Conservation (phyloP, 2,113 vertebrate species). For the Uria lomvia region DNA sequence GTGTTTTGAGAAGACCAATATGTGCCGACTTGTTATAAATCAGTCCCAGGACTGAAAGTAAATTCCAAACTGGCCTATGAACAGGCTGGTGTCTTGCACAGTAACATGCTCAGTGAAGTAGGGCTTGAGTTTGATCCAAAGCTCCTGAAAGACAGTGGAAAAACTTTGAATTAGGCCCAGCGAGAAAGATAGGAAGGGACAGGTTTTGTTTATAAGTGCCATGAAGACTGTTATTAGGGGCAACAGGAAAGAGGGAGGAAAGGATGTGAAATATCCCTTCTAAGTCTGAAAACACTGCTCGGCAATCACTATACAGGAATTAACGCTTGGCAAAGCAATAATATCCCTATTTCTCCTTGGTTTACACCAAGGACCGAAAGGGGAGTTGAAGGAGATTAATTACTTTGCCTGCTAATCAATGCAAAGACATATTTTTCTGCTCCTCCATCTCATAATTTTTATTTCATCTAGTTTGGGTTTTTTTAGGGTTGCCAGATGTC, state of each 20-base stretch:
- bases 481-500: constrained; percentile 76
- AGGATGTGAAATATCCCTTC: neutral
- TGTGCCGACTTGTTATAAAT: neutral
- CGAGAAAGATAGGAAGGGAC: neutral
- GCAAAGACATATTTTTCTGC: constrained; percentile 76
- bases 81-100: neutral
- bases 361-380: constrained; percentile 63
- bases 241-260: neutral
- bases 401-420: constrained; percentile 73
- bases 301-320: constrained; percentile 33
- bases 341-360: constrained; percentile 45
- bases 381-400: constrained; percentile 72
- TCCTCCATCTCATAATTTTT: constrained; percentile 75
- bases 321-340: constrained; percentile 43
- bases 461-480: constrained; percentile 73
- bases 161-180: neutral
- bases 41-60: neutral
- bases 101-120: neutral
- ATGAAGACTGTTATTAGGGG: neutral
- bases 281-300: constrained; percentile 49
- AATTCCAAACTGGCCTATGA: neutral
- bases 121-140: neutral
- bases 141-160: neutral
- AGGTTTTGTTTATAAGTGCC: neutral
- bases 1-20: neutral